Percentiles rank a stretch among this genome's conserved stretches.
Conservation (phyloP, 2,113 vertebrate species). For the Serilophus lunatus region DNA sequence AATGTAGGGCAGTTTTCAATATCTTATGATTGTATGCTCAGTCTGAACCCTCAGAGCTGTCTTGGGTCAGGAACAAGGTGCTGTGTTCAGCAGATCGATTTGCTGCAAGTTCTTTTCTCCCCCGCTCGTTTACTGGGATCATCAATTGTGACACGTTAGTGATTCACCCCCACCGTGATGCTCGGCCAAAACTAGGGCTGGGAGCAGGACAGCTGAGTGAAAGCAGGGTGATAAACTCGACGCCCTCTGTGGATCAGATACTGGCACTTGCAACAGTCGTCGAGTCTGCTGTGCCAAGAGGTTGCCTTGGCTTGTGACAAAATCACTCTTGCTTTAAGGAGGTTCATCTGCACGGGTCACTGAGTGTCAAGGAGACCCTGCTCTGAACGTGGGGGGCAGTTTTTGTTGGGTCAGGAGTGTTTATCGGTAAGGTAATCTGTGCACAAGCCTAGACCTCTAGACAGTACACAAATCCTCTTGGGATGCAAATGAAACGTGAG, state of each 20-base stretch:
- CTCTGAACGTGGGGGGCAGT: accelerated
- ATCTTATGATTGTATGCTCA: neutral
- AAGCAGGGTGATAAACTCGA: accelerated
- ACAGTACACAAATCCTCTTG: neutral
- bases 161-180: neutral
- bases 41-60: neutral
- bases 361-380: neutral
- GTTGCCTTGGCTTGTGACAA: neutral
- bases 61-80: neutral
- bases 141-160: neutral
- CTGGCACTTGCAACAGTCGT: neutral
- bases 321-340: neutral
- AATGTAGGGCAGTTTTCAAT: neutral
- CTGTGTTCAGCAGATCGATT: neutral
- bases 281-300: neutral
- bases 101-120: neutral
- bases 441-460: neutral
- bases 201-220: neutral
- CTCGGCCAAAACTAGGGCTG: neutral
- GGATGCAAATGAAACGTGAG: neutral
- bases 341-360: neutral
- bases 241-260: neutral
- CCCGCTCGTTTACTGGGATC: neutral
- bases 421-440: neutral
- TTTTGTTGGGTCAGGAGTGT: neutral